Evolutionary conservation across 2,888 invertebrate genomes (phyloP).

Genomic region (Hoplodrina blanda): DNA sequence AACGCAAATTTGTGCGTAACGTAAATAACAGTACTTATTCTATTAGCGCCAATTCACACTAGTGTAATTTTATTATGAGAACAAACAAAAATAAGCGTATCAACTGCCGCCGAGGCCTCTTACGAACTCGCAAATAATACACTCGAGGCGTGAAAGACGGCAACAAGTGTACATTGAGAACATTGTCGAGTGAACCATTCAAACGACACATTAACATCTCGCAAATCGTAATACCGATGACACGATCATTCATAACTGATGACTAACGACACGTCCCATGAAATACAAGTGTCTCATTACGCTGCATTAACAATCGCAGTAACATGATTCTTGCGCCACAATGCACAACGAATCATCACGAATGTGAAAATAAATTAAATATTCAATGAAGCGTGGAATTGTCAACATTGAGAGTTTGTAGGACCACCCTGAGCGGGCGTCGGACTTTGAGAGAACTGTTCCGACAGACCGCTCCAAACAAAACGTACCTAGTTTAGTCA

Average conservation of each 20-base stretch:
- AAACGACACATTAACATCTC: conserved; percentile 45
- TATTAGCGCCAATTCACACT: conserved; percentile 68
- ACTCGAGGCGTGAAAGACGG: conserved; percentile 44
- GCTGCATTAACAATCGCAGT: conserved; percentile 59
- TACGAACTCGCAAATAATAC: conserved; percentile 36
- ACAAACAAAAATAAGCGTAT: conserved; percentile 48
- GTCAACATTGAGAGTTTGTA: conserved; percentile 63
- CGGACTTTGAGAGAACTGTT: conserved; percentile 66
- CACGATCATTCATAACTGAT: conserved; percentile 64
- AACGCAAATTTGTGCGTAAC: conserved; percentile 56
- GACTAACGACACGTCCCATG: conserved; percentile 57
- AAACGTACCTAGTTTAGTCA: not conserved
- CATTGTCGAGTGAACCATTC: conserved; percentile 54
- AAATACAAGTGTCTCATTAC: conserved; percentile 65
- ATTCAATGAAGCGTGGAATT: conserved; percentile 63
- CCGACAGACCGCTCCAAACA: not conserved
- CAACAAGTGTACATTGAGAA: conserved; percentile 53
- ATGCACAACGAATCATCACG: conserved; percentile 32
- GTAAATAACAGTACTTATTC: conserved; percentile 57
- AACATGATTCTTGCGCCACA: conserved; percentile 61
- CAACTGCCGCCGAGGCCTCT: conserved; percentile 36
- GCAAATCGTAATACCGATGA: conserved; percentile 60
- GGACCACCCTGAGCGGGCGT: conserved; percentile 77
- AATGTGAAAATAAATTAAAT: conserved; percentile 56
- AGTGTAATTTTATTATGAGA: conserved; percentile 57